phyloP scores from a whole-genome alignment of 2,113 vertebrate species.

The Sinocyclocheilus anshuiensis region DNA sequence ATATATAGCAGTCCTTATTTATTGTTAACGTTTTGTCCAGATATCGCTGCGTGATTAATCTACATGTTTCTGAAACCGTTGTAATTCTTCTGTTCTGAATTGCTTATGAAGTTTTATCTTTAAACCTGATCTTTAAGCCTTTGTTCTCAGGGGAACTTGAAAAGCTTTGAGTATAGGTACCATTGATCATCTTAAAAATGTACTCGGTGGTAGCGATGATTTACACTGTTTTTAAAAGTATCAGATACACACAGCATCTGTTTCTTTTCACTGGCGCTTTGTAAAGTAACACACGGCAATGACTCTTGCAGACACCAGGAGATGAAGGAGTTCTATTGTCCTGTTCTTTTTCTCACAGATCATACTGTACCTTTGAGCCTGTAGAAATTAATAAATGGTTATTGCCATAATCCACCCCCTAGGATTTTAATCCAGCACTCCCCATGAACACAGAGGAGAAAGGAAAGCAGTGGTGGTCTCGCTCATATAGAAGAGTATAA shows the following conservation, averaged over 20 bases:
- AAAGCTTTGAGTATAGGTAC: constrained; percentile 15
- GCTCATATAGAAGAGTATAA: constrained; percentile 39
- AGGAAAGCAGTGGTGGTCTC: constrained; percentile 40
- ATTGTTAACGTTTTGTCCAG: constrained; percentile 19
- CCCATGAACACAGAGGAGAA: constrained; percentile 34
- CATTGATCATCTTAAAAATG: constrained; percentile 35
- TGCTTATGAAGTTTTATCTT: constrained; percentile 17
- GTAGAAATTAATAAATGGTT: constrained; percentile 53
- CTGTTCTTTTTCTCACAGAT: constrained; percentile 27
- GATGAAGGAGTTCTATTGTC: constrained; percentile 25
- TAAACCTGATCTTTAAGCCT: constrained; percentile 32
- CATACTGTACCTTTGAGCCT: constrained; percentile 50
- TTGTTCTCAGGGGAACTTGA: constrained; percentile 25
- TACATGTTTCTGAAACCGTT: background rate
- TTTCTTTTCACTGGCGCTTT: constrained; percentile 52
- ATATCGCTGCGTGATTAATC: constrained; percentile 16
- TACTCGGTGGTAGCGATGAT: constrained; percentile 6
- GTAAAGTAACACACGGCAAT: constrained; percentile 31
- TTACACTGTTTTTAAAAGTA: constrained; percentile 39
- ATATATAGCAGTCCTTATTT: background rate
- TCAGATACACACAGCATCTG: constrained; percentile 49
- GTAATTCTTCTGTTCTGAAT: background rate
- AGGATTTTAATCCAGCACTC: constrained; percentile 52
- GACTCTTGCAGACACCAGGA: constrained; percentile 35
- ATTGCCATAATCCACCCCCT: constrained; percentile 60